Evolutionary conservation across 2,888 invertebrate genomes (phyloP), one percentile per base, ranked within the genome.

Genomic region (Epinotia demarniana): DNA sequence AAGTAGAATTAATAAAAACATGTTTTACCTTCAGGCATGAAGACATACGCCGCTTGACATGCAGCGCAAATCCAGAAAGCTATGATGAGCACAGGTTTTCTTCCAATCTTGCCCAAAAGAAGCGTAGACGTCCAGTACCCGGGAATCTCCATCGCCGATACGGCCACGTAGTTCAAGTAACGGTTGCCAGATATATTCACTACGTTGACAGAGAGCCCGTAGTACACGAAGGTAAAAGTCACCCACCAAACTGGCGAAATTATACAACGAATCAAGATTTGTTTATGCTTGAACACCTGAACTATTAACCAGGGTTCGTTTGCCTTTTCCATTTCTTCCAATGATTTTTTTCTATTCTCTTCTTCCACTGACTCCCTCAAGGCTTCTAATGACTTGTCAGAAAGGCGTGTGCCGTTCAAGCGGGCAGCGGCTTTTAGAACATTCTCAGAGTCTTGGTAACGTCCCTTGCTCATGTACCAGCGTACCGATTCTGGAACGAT

Each of bases 401-500:
- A 89, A 2, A 92, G 72, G 19, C 82, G 72, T 58, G 79, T 90
- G 8, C 93, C 94, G 78, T 97, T 97, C 0, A 95, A 89, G 79
- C 88, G 90, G 0, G 97, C 96, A 4, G 96, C 95, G 77, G 92
- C 94, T 60, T 94, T 93, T 11, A 97, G 89, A 3, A 96, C 94
- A 19, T 86, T 87, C 80, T 96, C 95, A 0, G 97, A 96, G 79
- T 96, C 95, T n/a, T 95, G 94, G 75, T 95, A 95, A 69, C 95
- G 94, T 1, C 95, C 95, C 83, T 96, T 96, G 73, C 96, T 96
- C 79, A 97, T 89, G 69, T 97, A 94, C 97, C 97, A 98, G 70
- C 97, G 94, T 0, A 96, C 93, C 4, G 96, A 96, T 87, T 97
- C 97, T 0, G 96, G 95, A 72, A 96, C 89, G 11, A 96, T 81